Conservation (phyloP, 1,140 invertebrate genomes). For the Pseudoatta argentina region DNA sequence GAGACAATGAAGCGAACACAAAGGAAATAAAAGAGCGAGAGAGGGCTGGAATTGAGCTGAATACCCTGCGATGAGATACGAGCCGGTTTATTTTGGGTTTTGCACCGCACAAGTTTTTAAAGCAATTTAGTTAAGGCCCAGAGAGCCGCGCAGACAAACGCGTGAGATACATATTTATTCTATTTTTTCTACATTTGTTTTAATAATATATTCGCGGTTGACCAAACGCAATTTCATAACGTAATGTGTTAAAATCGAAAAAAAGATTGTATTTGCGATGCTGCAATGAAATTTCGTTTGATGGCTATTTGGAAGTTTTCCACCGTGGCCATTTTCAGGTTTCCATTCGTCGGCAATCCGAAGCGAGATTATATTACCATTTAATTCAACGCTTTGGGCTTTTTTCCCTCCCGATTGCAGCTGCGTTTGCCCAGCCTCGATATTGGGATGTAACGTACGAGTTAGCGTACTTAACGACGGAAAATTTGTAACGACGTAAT, state of each 20-base stretch:
- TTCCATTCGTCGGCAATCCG: slow-evolving; percentile 47
- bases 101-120: slow-evolving; percentile 15
- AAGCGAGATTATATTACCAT: slow-evolving; percentile 58
- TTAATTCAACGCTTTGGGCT: slow-evolving; percentile 43
- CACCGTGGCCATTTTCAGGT: slow-evolving; percentile 39
- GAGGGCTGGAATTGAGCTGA: slow-evolving; percentile 72
- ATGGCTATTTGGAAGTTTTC: slow-evolving; percentile 45
- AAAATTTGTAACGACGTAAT: slow-evolving; percentile 32
- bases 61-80: slow-evolving; percentile 67
- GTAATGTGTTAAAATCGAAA: slow-evolving; percentile 50
- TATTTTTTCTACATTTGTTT: slow-evolving; percentile 18
- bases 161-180: not conserved
- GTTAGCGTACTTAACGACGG: slow-evolving; percentile 42
- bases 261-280: slow-evolving; percentile 40
- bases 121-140: not conserved
- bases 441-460: slow-evolving; percentile 41
- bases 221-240: slow-evolving; percentile 31
- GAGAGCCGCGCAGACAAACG: not conserved
- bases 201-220: slow-evolving; percentile 3
- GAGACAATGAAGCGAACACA: slow-evolving; percentile 72
- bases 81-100: slow-evolving; percentile 37
- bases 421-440: not conserved
- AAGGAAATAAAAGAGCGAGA: slow-evolving; percentile 71
- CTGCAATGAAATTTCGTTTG: slow-evolving; percentile 37
- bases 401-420: slow-evolving; percentile 28